A percentile compares a stretch with the other conserved stretches of the same genome.
phyloP scores from a whole-genome alignment of 2,888 invertebrate species.

The Suillia variegata region DNA sequence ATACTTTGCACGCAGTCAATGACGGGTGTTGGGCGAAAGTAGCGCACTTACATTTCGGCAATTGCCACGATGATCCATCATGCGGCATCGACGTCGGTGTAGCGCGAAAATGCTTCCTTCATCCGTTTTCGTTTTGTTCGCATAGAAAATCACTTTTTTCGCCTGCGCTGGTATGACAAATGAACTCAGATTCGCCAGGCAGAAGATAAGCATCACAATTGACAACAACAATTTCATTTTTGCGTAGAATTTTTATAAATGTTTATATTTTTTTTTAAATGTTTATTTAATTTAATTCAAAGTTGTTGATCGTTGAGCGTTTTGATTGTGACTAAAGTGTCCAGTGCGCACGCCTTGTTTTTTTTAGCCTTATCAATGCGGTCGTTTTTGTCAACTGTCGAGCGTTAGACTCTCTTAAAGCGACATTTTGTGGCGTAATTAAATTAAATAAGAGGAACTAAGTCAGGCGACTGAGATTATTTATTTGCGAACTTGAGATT shows the following conservation, averaged over 20 bases:
- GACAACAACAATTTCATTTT: not conserved
- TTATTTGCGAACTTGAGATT: too few species aligned
- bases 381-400: too few species aligned
- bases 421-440: too few species aligned
- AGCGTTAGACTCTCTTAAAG: too few species aligned
- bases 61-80: not conserved
- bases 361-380: too few species aligned
- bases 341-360: too few species aligned
- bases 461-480: too few species aligned
- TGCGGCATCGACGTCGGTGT: not conserved
- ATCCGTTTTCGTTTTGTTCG: not conserved
- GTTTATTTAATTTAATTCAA: not conserved
- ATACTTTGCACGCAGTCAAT: too few species aligned
- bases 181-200: not conserved
- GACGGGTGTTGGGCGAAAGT: too few species aligned
- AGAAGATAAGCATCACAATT: not conserved
- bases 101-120: not conserved
- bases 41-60: not conserved
- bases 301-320: not conserved
- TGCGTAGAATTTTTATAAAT: not conserved
- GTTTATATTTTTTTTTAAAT: not conserved
- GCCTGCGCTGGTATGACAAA: not conserved
- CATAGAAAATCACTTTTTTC: not conserved
- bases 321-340: not conserved
- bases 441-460: too few species aligned